Evolutionary conservation across 2,797 vertebrate species (phyloP).

Genomic region (Podarcis lilfordi): DNA sequence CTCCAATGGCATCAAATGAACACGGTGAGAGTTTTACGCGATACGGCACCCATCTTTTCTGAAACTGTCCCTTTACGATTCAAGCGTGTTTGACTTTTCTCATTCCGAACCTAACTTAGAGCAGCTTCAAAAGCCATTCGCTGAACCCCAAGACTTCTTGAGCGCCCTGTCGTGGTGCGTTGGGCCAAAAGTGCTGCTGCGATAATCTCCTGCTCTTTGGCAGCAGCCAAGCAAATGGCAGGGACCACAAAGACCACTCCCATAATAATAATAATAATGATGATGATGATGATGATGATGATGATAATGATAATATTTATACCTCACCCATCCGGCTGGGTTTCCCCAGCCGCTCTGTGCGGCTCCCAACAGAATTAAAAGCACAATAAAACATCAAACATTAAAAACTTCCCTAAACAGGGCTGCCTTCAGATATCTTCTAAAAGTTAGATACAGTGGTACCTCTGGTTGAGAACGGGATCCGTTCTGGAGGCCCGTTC

Average conservation of each 20-base stretch:
- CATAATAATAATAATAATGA: no score
- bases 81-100: background rate
- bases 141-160: background rate
- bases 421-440: no score
- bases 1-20: background rate
- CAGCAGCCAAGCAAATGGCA: constrained; percentile 23
- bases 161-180: background rate
- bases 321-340: no score
- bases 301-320: no score
- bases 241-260: constrained; percentile 19
- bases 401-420: no score
- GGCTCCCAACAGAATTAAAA: no score
- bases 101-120: background rate
- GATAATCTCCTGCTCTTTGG: background rate
- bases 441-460: no score
- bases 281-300: no score
- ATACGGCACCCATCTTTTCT: background rate
- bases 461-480: no score
- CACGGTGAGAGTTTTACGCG: background rate
- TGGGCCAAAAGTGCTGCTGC: background rate
- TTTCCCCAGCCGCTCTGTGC: no score
- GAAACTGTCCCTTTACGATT: constrained; percentile 13
- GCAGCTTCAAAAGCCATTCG: background rate
- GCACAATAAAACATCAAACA: no score
- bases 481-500: no score